phyloP scores from a whole-genome alignment of 2,888 invertebrate species.

The Spilarctia lutea region DNA sequence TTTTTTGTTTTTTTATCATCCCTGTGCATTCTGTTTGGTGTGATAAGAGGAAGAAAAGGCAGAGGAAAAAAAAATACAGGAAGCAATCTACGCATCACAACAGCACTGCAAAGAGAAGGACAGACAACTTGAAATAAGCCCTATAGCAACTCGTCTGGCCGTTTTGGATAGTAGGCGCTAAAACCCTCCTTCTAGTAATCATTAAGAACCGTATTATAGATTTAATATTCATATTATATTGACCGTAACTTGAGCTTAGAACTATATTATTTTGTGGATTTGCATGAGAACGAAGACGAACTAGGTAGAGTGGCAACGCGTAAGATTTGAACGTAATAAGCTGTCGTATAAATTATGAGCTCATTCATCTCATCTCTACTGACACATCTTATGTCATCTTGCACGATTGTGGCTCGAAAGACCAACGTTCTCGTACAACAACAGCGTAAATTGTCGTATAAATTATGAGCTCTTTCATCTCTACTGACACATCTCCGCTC shows the following conservation, averaged over 20 bases:
- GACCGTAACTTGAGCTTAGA: not conserved
- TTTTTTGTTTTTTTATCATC: too few species aligned
- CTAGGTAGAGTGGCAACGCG: not conserved
- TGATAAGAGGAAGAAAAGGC: too few species aligned
- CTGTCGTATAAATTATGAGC: too few species aligned
- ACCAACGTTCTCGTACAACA: not conserved
- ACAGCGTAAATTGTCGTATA: not conserved
- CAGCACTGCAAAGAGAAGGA: too few species aligned
- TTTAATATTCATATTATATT: not conserved
- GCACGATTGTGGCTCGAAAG: not conserved
- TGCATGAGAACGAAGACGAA: not conserved
- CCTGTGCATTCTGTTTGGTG: too few species aligned
- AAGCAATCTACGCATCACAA: too few species aligned
- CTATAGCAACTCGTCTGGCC: too few species aligned
- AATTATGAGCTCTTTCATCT: not conserved
- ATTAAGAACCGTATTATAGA: not conserved
- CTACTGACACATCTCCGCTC: not conserved
- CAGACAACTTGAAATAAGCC: too few species aligned
- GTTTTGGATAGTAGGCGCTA: too few species aligned
- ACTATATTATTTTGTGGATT: not conserved
- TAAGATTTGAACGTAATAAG: not conserved
- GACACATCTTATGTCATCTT: not conserved
- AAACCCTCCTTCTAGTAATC: too few species aligned
- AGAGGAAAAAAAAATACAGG: too few species aligned
- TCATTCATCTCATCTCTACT: not conserved